A percentile compares a stretch with the other conserved stretches of the same genome.
phyloP scores from a whole-genome alignment of 1,140 invertebrate species.

The Cotesia typhae region DNA sequence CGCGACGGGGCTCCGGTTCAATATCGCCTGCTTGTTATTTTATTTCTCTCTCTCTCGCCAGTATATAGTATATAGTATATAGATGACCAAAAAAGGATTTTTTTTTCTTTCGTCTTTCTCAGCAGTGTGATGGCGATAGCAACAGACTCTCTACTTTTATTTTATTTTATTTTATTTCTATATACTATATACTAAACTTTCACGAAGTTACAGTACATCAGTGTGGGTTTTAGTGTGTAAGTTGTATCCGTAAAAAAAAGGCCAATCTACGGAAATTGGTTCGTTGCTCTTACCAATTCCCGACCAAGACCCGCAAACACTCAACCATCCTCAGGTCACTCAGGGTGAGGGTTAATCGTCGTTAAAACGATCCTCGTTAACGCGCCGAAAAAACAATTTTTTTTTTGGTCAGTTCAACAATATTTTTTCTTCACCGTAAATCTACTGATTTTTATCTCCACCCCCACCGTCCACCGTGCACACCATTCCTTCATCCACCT shows the following conservation, averaged over 20 bases:
- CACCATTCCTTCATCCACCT: background rate
- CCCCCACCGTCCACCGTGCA: background rate
- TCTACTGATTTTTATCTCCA: background rate
- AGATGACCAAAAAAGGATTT: no score
- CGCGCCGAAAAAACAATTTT: slow-evolving; percentile 48
- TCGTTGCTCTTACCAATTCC: slow-evolving; percentile 62
- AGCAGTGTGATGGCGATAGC: no score
- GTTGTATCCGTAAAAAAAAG: slow-evolving; percentile 30
- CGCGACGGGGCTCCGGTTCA: slow-evolving; percentile 41
- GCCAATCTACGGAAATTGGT: slow-evolving; percentile 64
- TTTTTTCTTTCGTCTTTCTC: no score
- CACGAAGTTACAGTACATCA: no score
- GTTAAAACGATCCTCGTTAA: slow-evolving; percentile 64
- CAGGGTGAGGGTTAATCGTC: slow-evolving; percentile 61
- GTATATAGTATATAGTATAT: slow-evolving; percentile 22
- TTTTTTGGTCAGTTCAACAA: slow-evolving; percentile 40
- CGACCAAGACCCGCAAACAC: slow-evolving; percentile 57
- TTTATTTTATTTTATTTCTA: background rate
- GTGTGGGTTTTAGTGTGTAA: background rate
- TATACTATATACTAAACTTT: background rate
- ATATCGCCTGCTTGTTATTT: slow-evolving; percentile 5
- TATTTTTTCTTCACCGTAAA: slow-evolving; percentile 9
- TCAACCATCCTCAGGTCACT: slow-evolving; percentile 52
- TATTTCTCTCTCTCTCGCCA: slow-evolving; percentile 20
- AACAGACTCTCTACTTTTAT: background rate